These are phyloP conservation scores for Telenomus remus DNA, from an alignment of 1,140 invertebrate species.

Conservation along the genomic window DNA sequence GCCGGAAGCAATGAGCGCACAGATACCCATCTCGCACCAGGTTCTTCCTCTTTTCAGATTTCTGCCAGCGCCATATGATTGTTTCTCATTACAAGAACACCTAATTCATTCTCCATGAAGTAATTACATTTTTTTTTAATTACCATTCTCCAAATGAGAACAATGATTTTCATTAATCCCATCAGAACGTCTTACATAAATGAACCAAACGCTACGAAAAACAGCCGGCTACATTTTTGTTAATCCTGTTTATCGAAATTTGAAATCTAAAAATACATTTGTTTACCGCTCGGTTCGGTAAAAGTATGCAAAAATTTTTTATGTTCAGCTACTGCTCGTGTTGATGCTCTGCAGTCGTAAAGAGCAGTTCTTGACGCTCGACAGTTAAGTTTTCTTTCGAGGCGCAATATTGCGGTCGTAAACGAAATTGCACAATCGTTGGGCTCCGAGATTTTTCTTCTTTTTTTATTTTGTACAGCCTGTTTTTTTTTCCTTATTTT, in stretches of 20 bases:
- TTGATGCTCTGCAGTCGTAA: background rate
- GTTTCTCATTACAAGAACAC: conserved; percentile 34
- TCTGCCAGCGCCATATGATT: conserved; percentile 35
- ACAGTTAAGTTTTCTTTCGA: background rate
- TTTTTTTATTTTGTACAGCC: conserved; percentile 30
- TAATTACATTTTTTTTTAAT: too few species aligned
- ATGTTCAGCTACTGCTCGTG: too few species aligned
- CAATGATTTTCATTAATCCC: too few species aligned
- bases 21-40: conserved; percentile 43
- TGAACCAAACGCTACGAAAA: too few species aligned
- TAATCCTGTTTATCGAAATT: too few species aligned
- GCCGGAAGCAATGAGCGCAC: conserved; percentile 41
- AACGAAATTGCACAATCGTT: conserved; percentile 16
- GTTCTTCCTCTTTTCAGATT: conserved; percentile 45
- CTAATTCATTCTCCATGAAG: too few species aligned
- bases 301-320: too few species aligned
- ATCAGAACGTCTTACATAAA: too few species aligned
- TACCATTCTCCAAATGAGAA: too few species aligned
- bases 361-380: background rate
- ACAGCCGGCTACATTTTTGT: too few species aligned
- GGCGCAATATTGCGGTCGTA: background rate
- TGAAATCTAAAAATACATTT: too few species aligned
- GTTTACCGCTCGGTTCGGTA: too few species aligned
- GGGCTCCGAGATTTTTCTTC: conserved; percentile 26
- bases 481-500: conserved; percentile 37